Evolutionary conservation across 2,888 invertebrate species (phyloP).

Genomic region (Labia minor): DNA sequence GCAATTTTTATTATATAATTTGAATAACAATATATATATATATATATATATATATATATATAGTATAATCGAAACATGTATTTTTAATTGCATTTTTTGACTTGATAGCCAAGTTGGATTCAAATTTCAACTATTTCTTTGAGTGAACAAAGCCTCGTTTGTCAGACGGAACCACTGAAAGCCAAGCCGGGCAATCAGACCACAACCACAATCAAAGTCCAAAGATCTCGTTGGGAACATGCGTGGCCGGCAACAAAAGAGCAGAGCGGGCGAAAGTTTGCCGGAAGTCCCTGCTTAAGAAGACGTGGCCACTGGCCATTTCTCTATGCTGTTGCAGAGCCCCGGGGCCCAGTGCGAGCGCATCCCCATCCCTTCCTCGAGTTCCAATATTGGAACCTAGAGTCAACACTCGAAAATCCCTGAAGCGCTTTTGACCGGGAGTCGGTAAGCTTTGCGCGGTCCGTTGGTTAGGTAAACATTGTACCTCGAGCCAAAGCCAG

Average conservation of each 20-base stretch:
- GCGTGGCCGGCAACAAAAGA: neutral
- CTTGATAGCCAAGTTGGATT: neutral
- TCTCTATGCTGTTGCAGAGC: conserved; percentile 1
- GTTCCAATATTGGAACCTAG: conserved; percentile 23
- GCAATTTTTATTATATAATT: too few species aligned
- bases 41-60: too few species aligned
- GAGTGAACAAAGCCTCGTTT: neutral
- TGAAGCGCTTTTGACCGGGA: conserved; percentile 15
- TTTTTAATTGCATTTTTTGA: neutral
- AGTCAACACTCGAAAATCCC: conserved; percentile 22
- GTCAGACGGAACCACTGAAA: neutral
- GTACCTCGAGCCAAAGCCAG: neutral
- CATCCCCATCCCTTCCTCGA: neutral
- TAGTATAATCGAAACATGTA: too few species aligned
- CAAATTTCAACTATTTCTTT: conserved; percentile 7
- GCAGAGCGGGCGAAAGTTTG: neutral
- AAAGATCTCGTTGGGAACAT: neutral
- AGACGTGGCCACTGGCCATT: neutral
- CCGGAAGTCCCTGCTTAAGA: neutral
- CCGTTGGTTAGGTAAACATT: conserved; percentile 18
- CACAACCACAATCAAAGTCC: conserved; percentile 8
- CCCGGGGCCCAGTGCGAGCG: neutral
- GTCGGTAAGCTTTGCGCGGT: conserved; percentile 15
- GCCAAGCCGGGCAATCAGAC: neutral
- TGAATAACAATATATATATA: too few species aligned